Conservation (phyloP, 2,888 invertebrate species). For the Itoplectis maculator region DNA sequence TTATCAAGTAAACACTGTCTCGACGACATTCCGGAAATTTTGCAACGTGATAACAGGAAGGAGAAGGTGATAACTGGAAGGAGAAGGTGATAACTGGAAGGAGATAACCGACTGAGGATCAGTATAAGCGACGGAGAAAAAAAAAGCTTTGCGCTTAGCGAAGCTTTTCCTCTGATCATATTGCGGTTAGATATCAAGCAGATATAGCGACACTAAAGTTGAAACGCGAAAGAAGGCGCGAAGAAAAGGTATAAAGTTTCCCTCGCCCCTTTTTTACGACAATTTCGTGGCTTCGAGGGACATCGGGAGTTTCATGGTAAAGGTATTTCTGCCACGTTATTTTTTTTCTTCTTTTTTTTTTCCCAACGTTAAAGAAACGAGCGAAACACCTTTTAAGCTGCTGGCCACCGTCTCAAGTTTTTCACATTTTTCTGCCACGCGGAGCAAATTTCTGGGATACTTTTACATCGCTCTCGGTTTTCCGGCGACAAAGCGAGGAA, state of each 20-base stretch:
- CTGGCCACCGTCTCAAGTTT: neutral
- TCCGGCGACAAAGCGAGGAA: neutral
- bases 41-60: neutral
- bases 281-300: constrained; percentile 19
- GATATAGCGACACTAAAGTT: neutral
- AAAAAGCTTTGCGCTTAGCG: constrained; percentile 19
- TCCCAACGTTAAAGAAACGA: constrained; percentile 20
- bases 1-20: neutral
- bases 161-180: neutral
- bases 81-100: neutral
- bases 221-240: constrained; percentile 15
- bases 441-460: constrained; percentile 17
- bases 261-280: constrained; percentile 39
- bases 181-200: neutral
- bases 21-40: neutral
- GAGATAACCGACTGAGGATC: neutral
- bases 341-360: too few species aligned
- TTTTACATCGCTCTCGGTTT: constrained; percentile 13
- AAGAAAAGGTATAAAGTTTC: constrained; percentile 28
- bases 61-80: neutral
- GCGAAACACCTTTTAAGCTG: constrained; percentile 5
- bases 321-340: constrained; percentile 8
- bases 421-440: neutral
- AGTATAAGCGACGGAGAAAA: neutral
- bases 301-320: constrained; percentile 27